Conservation (phyloP, 1,140 invertebrate genomes). For the Anastrepha obliqua region DNA sequence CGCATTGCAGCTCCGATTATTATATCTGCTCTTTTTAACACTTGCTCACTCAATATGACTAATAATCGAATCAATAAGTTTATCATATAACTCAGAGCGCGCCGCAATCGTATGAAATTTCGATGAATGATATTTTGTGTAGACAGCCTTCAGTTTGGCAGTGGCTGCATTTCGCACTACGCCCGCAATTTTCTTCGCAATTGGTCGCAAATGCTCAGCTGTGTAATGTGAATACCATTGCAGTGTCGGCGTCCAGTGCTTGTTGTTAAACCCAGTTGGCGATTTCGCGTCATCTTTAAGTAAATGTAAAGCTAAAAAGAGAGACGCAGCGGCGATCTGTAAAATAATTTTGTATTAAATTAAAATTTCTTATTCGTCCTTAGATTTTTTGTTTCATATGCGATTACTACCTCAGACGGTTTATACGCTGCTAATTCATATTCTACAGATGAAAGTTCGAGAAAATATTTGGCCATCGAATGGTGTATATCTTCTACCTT, state of each 20-base stretch:
- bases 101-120: conserved; percentile 79
- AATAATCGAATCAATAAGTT: conserved; percentile 70
- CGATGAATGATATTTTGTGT: conserved; percentile 78
- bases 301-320: conserved; percentile 77
- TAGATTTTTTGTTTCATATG: background rate
- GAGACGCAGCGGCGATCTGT: conserved; percentile 75
- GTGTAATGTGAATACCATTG: conserved; percentile 80
- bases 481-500: conserved; percentile 84
- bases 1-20: background rate
- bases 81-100: conserved; percentile 77
- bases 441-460: conserved; percentile 89
- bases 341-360: conserved; percentile 2
- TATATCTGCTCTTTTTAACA: background rate
- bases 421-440: conserved; percentile 87
- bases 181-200: conserved; percentile 78
- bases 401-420: conserved; percentile 81
- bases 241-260: conserved; percentile 79
- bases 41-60: conserved; percentile 6
- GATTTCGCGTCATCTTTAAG: conserved; percentile 72
- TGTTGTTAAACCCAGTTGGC: conserved; percentile 70
- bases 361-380: background rate
- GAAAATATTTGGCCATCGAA: conserved; percentile 93
- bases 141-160: conserved; percentile 79
- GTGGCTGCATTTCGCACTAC: conserved; percentile 78
- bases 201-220: conserved; percentile 77